A percentile compares a stretch with the other conserved stretches of the same genome.
Evolutionary conservation across 2,113 vertebrate genomes (phyloP).

Genomic region (Hirundichthys speculiger): DNA sequence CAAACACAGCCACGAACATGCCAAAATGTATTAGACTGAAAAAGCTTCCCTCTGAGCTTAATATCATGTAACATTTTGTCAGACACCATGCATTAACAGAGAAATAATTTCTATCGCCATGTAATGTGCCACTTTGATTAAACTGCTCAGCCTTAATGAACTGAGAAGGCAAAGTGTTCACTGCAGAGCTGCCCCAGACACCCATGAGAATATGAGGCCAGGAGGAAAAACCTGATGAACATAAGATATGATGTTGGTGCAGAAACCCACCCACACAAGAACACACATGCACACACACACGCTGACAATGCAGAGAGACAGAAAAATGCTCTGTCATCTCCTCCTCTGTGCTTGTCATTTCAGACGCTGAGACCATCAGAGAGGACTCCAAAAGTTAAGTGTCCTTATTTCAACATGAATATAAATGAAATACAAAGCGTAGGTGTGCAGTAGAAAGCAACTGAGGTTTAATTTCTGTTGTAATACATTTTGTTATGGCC

Average conservation of each 20-base stretch:
- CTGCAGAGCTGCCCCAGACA: slow-evolving; percentile 39
- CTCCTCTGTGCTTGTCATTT: slow-evolving; percentile 20
- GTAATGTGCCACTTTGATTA: slow-evolving; percentile 22
- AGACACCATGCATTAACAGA: no score
- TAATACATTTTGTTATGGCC: no score
- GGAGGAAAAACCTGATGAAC: slow-evolving; percentile 33
- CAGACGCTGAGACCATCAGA: slow-evolving; percentile 34
- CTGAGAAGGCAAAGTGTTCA: slow-evolving; percentile 17
- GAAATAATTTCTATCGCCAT: no score
- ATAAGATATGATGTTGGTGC: slow-evolving; percentile 34
- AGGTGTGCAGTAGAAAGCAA: no score
- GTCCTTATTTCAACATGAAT: not conserved
- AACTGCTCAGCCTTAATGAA: slow-evolving; percentile 40
- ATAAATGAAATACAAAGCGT: no score
- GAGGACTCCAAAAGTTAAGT: slow-evolving; percentile 7
- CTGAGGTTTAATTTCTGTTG: no score
- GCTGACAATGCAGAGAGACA: slow-evolving; percentile 38
- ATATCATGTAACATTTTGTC: no score
- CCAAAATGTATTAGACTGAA: no score
- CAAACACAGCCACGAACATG: slow-evolving; percentile 30
- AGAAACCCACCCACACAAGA: slow-evolving; percentile 18
- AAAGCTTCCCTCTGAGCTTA: no score
- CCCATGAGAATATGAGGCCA: slow-evolving; percentile 30
- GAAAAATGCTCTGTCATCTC: slow-evolving; percentile 57
- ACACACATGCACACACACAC: slow-evolving; percentile 16